Base-by-base conservation (phyloP, 2,113 vertebrate genomes). In the Gasterosteus nipponicus region DNA sequence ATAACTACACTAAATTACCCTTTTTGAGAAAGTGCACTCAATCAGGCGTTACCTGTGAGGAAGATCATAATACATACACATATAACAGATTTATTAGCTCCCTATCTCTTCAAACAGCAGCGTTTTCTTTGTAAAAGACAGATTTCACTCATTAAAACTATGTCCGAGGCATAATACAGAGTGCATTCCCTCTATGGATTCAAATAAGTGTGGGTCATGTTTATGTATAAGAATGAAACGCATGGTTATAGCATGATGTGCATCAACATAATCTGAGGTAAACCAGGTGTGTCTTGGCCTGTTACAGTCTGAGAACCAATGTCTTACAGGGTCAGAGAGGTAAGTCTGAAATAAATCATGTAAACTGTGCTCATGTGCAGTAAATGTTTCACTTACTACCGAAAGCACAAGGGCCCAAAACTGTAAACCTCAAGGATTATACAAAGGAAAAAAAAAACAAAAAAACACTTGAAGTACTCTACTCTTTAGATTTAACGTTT, bases 401-500 rank as follows among this genome's bases (percentile, higher is more conserved):
- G 74, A 67, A 82, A 89, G 87, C 87, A 92, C 84, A 78, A 73
- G 84, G 91, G 86, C 78, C 86, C 78, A 87, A 88, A 82, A 86
- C 72, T 89, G 92, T 93, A 93, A 93, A 91, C 91, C 91, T 90
- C 88, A 77, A 92, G 79, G 82, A 89, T 82, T 85, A 83, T 80
- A 71, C 33, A 82, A 87, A 88, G 66, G 56, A 83, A 82, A 71
- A 59, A 53, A 75, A 15, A 75, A 62, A 60, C 75, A 9, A 77
- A 9, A 47, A 57, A 69, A 87, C 80, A 89, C 89, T 81, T 81
- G 89, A 85, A 86, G 89, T 92, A 91, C 81, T 90, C 86, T 83
- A 91, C 78, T 86, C 79, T 63, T 92, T 85, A 78, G 75, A 71
- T 81, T 90, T 79, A 86, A 89, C 78, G 77, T 82, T 78, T 90